Evolutionary conservation across 2,113 vertebrate genomes (phyloP).

Genomic region (Mastomys coucha): DNA sequence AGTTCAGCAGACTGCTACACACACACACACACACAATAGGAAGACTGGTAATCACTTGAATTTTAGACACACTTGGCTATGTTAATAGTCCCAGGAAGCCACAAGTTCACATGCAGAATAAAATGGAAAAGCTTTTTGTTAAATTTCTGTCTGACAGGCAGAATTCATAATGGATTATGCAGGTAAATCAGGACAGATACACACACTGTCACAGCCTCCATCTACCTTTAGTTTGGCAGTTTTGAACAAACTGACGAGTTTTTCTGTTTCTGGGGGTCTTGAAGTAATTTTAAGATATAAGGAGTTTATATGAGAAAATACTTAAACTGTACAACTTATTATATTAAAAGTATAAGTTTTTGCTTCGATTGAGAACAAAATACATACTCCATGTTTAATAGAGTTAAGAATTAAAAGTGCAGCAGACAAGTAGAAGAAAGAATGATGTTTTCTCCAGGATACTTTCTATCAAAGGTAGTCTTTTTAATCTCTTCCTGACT

Average conservation of each 20-base stretch:
- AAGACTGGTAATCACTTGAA: neutral
- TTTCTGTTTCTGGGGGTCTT: neutral
- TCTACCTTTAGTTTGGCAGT: neutral
- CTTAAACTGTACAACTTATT: neutral
- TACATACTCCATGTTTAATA: neutral
- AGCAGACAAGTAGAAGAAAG: neutral
- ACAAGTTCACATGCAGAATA: neutral
- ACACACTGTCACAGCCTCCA: neutral
- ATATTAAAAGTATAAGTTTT: constrained; percentile 24
- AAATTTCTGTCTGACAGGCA: neutral
- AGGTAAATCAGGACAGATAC: neutral
- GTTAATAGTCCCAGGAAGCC: neutral
- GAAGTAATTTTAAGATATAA: constrained; percentile 13
- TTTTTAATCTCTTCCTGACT: neutral
- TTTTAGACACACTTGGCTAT: neutral
- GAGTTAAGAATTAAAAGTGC: neutral
- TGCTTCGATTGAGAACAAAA: neutral
- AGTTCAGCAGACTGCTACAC: neutral
- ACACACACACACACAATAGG: neutral
- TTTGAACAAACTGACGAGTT: neutral
- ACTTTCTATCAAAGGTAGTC: neutral
- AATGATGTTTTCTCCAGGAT: constrained; percentile 2
- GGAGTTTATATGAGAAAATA: neutral
- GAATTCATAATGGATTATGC: neutral
- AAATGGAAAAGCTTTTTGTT: neutral